phyloP scores from a whole-genome alignment of 2,888 invertebrate species.

The Meandrusa payeni region DNA sequence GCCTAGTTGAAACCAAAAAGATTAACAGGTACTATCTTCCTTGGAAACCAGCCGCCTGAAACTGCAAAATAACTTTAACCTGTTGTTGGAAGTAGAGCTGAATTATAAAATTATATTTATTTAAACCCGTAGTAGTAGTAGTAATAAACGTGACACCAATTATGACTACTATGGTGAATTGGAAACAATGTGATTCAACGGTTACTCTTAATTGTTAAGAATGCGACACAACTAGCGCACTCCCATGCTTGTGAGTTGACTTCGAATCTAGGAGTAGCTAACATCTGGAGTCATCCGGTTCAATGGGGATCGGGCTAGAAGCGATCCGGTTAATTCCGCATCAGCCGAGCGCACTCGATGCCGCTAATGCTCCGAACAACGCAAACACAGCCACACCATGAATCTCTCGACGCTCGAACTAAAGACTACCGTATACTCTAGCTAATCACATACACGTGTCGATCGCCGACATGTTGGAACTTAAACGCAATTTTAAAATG shows the following conservation, averaged over 20 bases:
- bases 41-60: too few species aligned
- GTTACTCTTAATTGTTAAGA: conserved; percentile 59
- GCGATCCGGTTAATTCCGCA: conserved; percentile 58
- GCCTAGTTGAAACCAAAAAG: too few species aligned
- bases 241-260: conserved; percentile 38
- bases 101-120: conserved; percentile 7
- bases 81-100: too few species aligned
- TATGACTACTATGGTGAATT: conserved; percentile 25
- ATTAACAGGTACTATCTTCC: too few species aligned
- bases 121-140: conserved; percentile 2
- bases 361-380: conserved; percentile 33
- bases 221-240: conserved; percentile 46
- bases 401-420: not conserved
- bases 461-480: conserved; percentile 4
- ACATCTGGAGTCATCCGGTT: conserved; percentile 41
- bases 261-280: conserved; percentile 34
- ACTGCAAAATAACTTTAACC: too few species aligned
- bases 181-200: conserved; percentile 37
- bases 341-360: conserved; percentile 35
- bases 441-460: conserved; percentile 10
- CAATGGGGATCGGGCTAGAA: conserved; percentile 46
- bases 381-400: conserved; percentile 12
- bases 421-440: conserved; percentile 8
- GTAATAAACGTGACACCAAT: conserved; percentile 18
- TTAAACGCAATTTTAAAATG: conserved; percentile 10